Evolutionary conservation across 2,888 invertebrate species (phyloP).

Genomic region (Isoperla grammatica): DNA sequence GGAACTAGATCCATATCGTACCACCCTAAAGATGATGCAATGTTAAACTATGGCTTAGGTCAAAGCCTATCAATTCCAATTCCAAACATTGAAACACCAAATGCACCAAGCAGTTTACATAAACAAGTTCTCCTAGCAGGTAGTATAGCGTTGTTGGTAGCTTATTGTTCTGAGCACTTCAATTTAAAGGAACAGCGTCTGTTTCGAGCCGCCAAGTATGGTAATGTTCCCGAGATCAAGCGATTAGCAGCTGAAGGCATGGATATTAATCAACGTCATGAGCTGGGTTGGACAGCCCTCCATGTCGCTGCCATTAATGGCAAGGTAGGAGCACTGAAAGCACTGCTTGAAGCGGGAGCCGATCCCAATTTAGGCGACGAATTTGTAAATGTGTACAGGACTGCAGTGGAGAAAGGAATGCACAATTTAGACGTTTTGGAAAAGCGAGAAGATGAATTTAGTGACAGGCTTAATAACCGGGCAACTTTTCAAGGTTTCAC

Average conservation of each 20-base stretch:
- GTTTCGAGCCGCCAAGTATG: constrained; percentile 49
- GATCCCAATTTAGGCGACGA: constrained; percentile 70
- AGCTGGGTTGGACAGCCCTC: constrained; percentile 81
- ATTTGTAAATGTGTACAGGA: constrained; percentile 62
- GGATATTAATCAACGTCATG: constrained; percentile 64
- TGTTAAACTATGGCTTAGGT: too few species aligned
- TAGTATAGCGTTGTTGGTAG: too few species aligned
- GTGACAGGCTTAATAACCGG: constrained; percentile 59
- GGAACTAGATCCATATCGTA: too few species aligned
- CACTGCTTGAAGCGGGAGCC: constrained; percentile 68
- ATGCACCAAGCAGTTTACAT: too few species aligned
- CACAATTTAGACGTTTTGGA: constrained; percentile 67
- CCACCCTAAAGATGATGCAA: too few species aligned
- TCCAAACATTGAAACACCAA: too few species aligned
- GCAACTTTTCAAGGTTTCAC: constrained; percentile 82
- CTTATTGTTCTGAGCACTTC: background rate
- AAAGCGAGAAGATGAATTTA: constrained; percentile 78
- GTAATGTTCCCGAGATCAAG: constrained; percentile 46
- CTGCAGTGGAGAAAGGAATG: constrained; percentile 59
- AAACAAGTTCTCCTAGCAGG: too few species aligned
- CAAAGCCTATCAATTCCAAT: too few species aligned
- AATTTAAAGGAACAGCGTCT: constrained; percentile 44
- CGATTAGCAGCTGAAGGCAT: constrained; percentile 48
- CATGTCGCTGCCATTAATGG: constrained; percentile 80
- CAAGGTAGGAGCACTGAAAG: constrained; percentile 53